These are phyloP conservation scores for Ginglymostoma cirratum DNA, from an alignment of 2,113 vertebrate genomes.

Conservation along the genomic window DNA sequence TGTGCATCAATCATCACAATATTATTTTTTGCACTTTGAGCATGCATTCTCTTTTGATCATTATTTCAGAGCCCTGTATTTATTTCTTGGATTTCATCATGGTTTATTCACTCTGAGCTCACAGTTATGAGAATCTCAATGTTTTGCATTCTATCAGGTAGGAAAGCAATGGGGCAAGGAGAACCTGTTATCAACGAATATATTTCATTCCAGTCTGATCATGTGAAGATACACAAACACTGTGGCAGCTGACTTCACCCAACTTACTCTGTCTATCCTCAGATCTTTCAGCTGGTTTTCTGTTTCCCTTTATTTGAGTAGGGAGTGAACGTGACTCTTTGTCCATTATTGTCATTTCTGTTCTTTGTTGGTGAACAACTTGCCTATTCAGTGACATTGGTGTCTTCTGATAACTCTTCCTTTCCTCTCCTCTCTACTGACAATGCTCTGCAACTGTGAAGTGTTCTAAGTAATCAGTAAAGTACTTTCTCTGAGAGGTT, in stretches of 20 bases:
- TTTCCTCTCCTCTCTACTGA: neutral
- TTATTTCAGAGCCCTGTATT: neutral
- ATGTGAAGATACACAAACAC: neutral
- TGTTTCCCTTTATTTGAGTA: neutral
- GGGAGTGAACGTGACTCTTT: neutral
- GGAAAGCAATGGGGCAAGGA: neutral
- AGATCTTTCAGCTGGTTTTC: neutral
- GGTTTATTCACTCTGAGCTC: neutral
- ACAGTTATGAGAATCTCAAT: neutral
- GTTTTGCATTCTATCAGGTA: neutral
- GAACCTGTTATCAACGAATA: neutral
- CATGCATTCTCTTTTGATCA: neutral
- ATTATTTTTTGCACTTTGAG: neutral
- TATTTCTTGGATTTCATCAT: neutral
- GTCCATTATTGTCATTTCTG: neutral
- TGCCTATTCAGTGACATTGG: neutral
- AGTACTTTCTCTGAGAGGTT: neutral
- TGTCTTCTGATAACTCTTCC: neutral
- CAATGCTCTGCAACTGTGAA: neutral
- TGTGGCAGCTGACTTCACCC: neutral
- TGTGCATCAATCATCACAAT: neutral
- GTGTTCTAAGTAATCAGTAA: neutral
- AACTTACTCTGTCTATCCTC: neutral
- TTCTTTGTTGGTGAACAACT: neutral
- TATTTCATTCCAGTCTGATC: neutral